phyloP scores from a whole-genome alignment of 2,113 vertebrate genomes.

The Aepyceros melampus region DNA sequence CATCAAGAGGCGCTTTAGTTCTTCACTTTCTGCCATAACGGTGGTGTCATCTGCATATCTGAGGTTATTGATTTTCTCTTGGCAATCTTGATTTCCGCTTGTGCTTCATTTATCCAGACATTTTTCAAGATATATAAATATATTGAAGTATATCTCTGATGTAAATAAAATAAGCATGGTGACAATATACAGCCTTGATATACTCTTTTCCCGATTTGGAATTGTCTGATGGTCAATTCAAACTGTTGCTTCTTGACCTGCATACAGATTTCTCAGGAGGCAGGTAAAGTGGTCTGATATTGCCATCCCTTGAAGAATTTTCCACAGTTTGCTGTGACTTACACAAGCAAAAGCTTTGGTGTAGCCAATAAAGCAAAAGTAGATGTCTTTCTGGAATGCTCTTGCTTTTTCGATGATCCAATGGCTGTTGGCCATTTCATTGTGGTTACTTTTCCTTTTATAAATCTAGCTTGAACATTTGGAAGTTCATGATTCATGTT shows the following conservation, averaged over 20 bases:
- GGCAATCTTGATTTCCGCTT: background rate
- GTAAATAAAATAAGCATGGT: background rate
- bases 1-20: background rate
- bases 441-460: background rate
- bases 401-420: rapidly evolving
- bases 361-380: background rate
- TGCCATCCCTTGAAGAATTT: background rate
- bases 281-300: background rate
- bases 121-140: background rate
- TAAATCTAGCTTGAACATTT: background rate
- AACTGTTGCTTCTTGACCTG: background rate
- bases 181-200: background rate
- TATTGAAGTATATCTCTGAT: background rate
- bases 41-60: background rate
- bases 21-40: background rate
- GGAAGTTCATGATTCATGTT: background rate
- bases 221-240: background rate
- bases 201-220: background rate
- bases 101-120: background rate
- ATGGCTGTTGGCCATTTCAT: background rate
- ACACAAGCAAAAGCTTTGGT: background rate
- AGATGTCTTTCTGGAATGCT: background rate
- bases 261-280: background rate
- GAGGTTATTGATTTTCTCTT: background rate
- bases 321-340: background rate